Evolutionary conservation across 1,140 invertebrate species (phyloP).

Genomic region (Drosophila murphyi): DNA sequence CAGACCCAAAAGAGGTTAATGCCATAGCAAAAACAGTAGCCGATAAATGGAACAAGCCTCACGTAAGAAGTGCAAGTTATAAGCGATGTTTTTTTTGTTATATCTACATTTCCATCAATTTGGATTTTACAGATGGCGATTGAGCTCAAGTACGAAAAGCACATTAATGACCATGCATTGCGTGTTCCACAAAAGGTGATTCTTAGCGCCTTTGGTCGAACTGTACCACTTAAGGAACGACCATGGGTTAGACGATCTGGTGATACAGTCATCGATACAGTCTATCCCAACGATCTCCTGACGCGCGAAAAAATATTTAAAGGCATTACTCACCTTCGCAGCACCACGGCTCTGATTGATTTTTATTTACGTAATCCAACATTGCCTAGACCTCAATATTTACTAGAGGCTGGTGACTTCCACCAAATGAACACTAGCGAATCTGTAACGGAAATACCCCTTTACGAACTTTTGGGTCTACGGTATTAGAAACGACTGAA

Average conservation of each 20-base stretch:
- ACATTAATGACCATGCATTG: slow-evolving; percentile 64
- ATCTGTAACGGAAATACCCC: slow-evolving; percentile 60
- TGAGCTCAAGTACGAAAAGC: slow-evolving; percentile 77
- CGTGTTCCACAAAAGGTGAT: slow-evolving; percentile 49
- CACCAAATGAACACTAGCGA: slow-evolving; percentile 47
- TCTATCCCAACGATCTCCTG: slow-evolving; percentile 75
- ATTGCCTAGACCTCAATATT: slow-evolving; percentile 63
- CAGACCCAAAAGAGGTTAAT: slow-evolving; percentile 80
- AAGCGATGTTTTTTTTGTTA: not conserved
- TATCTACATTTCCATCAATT: not conserved
- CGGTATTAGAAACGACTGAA: slow-evolving; percentile 40
- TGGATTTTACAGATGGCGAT: slow-evolving; percentile 68
- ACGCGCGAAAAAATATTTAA: slow-evolving; percentile 77
- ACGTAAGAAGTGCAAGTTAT: slow-evolving; percentile 42
- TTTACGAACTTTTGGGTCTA: slow-evolving; percentile 71
- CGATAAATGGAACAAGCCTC: slow-evolving; percentile 79
- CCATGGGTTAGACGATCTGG: slow-evolving; percentile 64
- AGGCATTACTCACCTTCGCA: slow-evolving; percentile 77
- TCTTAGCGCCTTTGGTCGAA: slow-evolving; percentile 76
- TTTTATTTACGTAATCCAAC: slow-evolving; percentile 69
- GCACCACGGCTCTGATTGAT: slow-evolving; percentile 68
- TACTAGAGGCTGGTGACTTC: slow-evolving; percentile 67
- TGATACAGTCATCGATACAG: slow-evolving; percentile 65
- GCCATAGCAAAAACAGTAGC: slow-evolving; percentile 79
- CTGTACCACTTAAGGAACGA: slow-evolving; percentile 69